phyloP scores from a whole-genome alignment of 1,140 invertebrate species.

The Elymnias hypermnestra region DNA sequence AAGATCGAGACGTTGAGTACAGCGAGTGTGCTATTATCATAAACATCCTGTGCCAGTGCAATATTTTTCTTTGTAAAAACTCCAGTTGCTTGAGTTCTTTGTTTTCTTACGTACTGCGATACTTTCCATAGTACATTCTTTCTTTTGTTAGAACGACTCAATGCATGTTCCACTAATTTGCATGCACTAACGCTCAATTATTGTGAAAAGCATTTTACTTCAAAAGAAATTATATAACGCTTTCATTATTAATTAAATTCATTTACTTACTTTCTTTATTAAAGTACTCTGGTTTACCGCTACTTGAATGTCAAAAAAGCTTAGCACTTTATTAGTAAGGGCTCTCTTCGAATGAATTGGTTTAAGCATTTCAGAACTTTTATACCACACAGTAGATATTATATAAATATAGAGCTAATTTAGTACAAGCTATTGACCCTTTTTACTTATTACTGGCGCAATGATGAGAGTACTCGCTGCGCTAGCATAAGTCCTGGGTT shows the following conservation, averaged over 20 bases:
- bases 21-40: slow-evolving; percentile 64
- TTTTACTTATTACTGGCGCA: too few relatives aligned
- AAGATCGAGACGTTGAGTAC: slow-evolving; percentile 55
- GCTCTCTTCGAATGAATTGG: slow-evolving; percentile 8
- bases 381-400: too few relatives aligned
- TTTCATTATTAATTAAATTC: too few relatives aligned
- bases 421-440: too few relatives aligned
- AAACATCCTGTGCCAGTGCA: slow-evolving; percentile 59
- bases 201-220: background rate
- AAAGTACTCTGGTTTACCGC: too few relatives aligned
- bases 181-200: background rate
- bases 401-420: too few relatives aligned
- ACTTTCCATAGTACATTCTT: slow-evolving; percentile 59
- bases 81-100: slow-evolving; percentile 54
- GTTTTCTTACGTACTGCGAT: slow-evolving; percentile 58
- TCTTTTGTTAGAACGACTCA: slow-evolving; percentile 66
- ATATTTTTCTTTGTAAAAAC: slow-evolving; percentile 67
- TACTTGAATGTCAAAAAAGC: slow-evolving; percentile 13
- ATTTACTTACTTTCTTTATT: too few relatives aligned
- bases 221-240: background rate
- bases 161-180: slow-evolving; percentile 31
- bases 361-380: slow-evolving; percentile 13
- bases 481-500: too few relatives aligned
- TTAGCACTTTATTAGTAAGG: slow-evolving; percentile 11
- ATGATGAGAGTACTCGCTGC: too few relatives aligned